phyloP scores from a whole-genome alignment of 1,140 invertebrate genomes.

The Protaetia brevitarsis region DNA sequence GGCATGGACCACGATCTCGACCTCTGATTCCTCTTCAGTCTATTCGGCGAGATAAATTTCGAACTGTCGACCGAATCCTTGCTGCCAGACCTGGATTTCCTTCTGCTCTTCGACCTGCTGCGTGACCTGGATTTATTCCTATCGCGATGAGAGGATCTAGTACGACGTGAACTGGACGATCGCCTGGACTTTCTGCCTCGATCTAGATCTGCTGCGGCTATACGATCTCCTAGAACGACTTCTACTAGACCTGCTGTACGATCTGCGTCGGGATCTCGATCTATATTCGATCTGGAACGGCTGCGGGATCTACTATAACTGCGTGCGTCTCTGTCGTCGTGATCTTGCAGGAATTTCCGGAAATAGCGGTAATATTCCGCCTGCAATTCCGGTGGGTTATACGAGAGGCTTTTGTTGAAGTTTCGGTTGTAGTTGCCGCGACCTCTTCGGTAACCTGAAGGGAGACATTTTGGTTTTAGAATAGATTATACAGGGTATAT shows the following conservation, averaged over 20 bases:
- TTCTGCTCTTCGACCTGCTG: neutral
- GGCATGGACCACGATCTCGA: slow-evolving; percentile 44
- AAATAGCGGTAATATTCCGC: slow-evolving; percentile 51
- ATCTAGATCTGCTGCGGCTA: slow-evolving; percentile 12
- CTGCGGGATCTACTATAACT: slow-evolving; percentile 32
- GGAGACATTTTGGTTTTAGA: no score
- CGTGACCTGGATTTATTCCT: slow-evolving; percentile 30
- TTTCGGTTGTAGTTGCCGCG: slow-evolving; percentile 18
- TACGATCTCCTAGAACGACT: neutral
- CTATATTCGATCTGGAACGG: slow-evolving; percentile 36
- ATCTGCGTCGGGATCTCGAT: slow-evolving; percentile 37
- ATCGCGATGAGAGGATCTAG: slow-evolving; percentile 47
- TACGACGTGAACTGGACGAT: slow-evolving; percentile 41
- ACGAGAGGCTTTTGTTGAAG: slow-evolving; percentile 6
- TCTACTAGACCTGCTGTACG: slow-evolving; percentile 20
- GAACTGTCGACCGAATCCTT: slow-evolving; percentile 41
- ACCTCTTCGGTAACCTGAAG: slow-evolving; percentile 10
- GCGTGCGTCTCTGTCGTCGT: slow-evolving; percentile 45
- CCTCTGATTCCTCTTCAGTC: slow-evolving; percentile 33
- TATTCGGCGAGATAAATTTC: slow-evolving; percentile 42
- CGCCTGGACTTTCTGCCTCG: slow-evolving; percentile 36
- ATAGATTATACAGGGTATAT: no score
- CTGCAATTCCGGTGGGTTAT: slow-evolving; percentile 39
- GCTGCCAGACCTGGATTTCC: slow-evolving; percentile 41
- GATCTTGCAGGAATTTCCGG: slow-evolving; percentile 48